Evolutionary conservation across 2,113 vertebrate genomes (phyloP).

Genomic region (Leptobrachium ailaonicum): DNA sequence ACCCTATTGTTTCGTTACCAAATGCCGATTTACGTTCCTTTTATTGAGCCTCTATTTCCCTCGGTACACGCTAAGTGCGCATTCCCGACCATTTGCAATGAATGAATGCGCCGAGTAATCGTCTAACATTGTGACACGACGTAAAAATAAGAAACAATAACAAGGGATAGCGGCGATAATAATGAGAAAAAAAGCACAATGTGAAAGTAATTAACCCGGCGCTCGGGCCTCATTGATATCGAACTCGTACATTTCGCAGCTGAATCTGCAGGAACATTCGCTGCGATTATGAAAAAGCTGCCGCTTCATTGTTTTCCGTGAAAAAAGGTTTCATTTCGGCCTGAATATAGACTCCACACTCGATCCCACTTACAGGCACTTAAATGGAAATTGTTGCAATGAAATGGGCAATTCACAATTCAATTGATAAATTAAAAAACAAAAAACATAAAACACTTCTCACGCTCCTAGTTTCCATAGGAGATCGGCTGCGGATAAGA

Average conservation of each 20-base stretch:
- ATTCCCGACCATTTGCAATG: not conserved
- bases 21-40: no score
- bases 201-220: no score
- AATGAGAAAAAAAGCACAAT: no score
- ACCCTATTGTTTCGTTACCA: no score
- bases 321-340: not conserved
- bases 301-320: not conserved
- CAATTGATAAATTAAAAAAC: no score
- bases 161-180: not conserved
- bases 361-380: not conserved
- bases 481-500: no score
- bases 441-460: no score
- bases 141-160: not conserved
- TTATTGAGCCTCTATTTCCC: no score
- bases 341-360: not conserved
- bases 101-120: not conserved
- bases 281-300: not conserved
- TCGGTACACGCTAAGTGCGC: not conserved
- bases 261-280: not conserved
- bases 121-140: not conserved
- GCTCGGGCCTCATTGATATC: no score
- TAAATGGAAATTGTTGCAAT: not conserved
- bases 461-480: no score
- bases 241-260: not conserved
- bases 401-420: no score